phyloP scores from a whole-genome alignment of 2,797 vertebrate genomes.

The Thunnus albacares region DNA sequence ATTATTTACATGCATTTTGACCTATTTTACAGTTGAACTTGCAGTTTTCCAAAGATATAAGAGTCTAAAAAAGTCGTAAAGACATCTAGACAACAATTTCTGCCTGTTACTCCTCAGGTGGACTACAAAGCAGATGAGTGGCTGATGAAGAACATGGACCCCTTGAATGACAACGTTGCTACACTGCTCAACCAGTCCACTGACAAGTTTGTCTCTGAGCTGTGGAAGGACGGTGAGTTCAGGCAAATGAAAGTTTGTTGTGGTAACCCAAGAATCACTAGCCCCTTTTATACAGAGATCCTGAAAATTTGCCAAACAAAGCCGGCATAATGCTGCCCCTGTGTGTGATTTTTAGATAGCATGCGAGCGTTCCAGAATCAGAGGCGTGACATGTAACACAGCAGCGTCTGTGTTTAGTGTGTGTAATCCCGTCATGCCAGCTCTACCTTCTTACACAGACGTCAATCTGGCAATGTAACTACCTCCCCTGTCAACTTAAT shows the following conservation, averaged over 20 bases:
- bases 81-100: background rate
- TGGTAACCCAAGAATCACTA: background rate
- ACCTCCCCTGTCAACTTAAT: too few species aligned
- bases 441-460: too few species aligned
- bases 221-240: conserved; percentile 96
- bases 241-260: conserved; percentile 37
- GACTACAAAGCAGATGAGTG: conserved; percentile 98
- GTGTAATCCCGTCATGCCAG: too few species aligned
- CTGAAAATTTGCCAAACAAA: too few species aligned
- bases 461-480: too few species aligned
- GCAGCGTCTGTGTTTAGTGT: too few species aligned
- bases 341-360: too few species aligned
- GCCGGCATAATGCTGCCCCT: too few species aligned
- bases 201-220: conserved; percentile 96
- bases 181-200: conserved; percentile 95
- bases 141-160: conserved; percentile 99
- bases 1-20: background rate
- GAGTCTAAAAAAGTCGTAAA: background rate
- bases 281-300: too few species aligned
- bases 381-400: too few species aligned
- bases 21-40: background rate
- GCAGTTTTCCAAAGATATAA: background rate
- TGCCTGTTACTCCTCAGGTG: conserved; percentile 85
- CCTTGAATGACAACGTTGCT: conserved; percentile 96
- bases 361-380: too few species aligned